These are phyloP conservation scores for Etheostoma perlongum DNA, from an alignment of 2,797 vertebrate genomes.

Conservation along the genomic window DNA sequence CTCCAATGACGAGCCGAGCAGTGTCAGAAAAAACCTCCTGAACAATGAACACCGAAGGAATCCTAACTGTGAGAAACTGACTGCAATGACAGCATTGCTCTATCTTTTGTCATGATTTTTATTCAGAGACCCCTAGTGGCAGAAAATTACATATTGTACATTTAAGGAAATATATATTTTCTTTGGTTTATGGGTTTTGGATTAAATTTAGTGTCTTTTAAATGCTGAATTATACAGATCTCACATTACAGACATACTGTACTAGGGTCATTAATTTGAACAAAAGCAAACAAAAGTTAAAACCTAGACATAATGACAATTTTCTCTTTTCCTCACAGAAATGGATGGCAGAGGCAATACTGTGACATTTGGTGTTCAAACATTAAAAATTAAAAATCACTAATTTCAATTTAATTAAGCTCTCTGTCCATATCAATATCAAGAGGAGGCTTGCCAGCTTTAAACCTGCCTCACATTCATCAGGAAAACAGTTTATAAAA, in stretches of 20 bases:
- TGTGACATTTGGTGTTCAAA: conserved; percentile 23
- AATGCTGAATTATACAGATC: neutral
- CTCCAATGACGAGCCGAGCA: too few relatives aligned
- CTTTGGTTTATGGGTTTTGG: neutral
- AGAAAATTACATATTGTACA: too few relatives aligned
- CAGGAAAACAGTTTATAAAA: neutral
- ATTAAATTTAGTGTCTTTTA: neutral
- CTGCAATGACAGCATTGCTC: too few relatives aligned
- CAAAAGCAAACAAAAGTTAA: too few relatives aligned
- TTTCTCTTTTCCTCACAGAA: neutral
- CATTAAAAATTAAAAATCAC: neutral
- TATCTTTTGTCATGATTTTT: too few relatives aligned
- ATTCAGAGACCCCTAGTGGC: too few relatives aligned
- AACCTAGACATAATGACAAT: too few relatives aligned
- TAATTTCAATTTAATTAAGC: neutral
- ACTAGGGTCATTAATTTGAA: neutral
- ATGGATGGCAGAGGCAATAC: neutral
- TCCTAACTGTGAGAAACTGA: too few relatives aligned
- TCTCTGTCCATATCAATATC: neutral
- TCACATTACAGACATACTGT: neutral
- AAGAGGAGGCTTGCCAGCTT: neutral
- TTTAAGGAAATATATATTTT: too few relatives aligned
- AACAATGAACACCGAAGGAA: too few relatives aligned
- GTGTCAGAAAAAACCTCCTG: too few relatives aligned
- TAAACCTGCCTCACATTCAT: neutral